phyloP scores from a whole-genome alignment of 2,113 vertebrate species.

The Varanus komodoensis region DNA sequence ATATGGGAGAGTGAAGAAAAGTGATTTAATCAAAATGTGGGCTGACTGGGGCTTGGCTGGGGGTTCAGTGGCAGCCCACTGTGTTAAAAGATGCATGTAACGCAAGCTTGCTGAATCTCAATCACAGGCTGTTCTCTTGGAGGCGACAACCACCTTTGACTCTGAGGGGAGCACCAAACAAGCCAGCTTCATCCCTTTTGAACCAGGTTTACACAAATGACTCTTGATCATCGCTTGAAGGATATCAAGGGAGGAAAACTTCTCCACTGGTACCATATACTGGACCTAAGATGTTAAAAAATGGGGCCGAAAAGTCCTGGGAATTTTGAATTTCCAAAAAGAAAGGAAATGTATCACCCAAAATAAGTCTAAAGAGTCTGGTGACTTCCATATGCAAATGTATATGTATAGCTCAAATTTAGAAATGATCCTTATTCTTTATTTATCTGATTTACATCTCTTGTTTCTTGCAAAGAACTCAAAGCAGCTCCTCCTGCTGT shows the following conservation, averaged over 20 bases:
- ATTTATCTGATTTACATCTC: no score
- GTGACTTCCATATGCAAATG: no score
- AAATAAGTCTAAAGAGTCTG: no score
- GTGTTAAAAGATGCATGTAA: constrained; percentile 15
- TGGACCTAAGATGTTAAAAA: constrained; percentile 56
- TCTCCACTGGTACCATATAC: constrained; percentile 43
- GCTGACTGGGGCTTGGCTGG: not conserved
- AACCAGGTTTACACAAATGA: not conserved
- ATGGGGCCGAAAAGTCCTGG: constrained; percentile 57
- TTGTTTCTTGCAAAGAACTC: no score
- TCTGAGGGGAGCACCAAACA: constrained; percentile 12
- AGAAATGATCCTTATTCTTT: no score
- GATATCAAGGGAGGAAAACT: constrained; percentile 35
- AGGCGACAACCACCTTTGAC: constrained; percentile 29
- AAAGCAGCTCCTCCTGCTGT: no score
- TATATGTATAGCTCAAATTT: no score
- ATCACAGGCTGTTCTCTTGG: constrained; percentile 17
- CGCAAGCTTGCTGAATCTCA: not conserved
- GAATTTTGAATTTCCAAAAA: no score
- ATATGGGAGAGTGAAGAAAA: not conserved
- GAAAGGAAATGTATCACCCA: no score
- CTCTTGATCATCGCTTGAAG: constrained; percentile 55
- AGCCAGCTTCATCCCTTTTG: constrained; percentile 19
- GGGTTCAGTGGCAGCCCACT: constrained; percentile 16
- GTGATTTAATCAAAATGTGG: constrained; percentile 38